Conservation (phyloP, 2,888 invertebrate genomes). For the Cerceris ruficornis region DNA sequence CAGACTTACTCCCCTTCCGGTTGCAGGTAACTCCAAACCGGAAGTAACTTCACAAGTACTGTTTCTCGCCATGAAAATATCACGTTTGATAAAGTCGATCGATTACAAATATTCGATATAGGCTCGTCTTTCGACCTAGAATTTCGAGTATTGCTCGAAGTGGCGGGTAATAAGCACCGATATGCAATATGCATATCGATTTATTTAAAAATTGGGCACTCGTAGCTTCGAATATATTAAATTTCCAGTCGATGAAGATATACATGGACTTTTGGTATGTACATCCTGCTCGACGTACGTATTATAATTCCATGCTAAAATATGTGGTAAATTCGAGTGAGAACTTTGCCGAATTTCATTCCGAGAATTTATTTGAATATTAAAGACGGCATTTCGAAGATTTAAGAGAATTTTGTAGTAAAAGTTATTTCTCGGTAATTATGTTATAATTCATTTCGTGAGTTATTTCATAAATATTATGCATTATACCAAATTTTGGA, state of each 20-base stretch:
- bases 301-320: too few relatives aligned
- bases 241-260: not conserved
- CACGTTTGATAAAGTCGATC: conserved; percentile 25
- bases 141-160: conserved; percentile 46
- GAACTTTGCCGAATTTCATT: too few relatives aligned
- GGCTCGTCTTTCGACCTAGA: conserved; percentile 48
- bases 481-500: too few relatives aligned
- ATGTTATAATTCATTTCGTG: too few relatives aligned
- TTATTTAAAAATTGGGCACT: conserved; percentile 45
- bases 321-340: too few relatives aligned
- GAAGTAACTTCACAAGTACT: too few relatives aligned
- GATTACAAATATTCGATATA: conserved; percentile 28
- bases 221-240: conserved; percentile 16
- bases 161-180: conserved; percentile 33
- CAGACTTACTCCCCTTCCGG: not conserved
- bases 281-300: not conserved
- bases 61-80: not conserved
- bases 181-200: conserved; percentile 52
- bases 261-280: not conserved
- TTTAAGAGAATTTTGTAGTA: too few relatives aligned
- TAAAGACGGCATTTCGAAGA: too few relatives aligned
- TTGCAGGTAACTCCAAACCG: too few relatives aligned
- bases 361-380: too few relatives aligned
- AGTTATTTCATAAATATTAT: too few relatives aligned
- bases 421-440: too few relatives aligned